phyloP scores from a whole-genome alignment of 2,888 invertebrate genomes.

The Macaria liturata region DNA sequence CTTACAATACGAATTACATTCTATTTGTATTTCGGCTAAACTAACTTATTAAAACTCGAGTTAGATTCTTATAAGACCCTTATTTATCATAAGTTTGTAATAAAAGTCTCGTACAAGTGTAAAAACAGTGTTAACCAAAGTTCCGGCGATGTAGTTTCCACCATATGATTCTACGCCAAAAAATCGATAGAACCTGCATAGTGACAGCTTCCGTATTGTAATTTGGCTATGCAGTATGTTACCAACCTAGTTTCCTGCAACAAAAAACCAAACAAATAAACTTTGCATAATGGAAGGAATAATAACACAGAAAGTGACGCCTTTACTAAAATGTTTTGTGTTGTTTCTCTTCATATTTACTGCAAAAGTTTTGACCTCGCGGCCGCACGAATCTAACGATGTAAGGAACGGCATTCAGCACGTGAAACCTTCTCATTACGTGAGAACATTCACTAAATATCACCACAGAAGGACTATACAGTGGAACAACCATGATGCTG shows the following conservation, averaged over 20 bases:
- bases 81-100: no score
- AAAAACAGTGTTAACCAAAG: slow-evolving; percentile 1
- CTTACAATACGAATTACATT: no score
- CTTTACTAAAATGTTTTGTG: slow-evolving; percentile 72
- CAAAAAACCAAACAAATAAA: slow-evolving; percentile 16
- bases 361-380: slow-evolving; percentile 72
- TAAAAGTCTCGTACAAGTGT: neutral
- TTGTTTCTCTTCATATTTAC: slow-evolving; percentile 76
- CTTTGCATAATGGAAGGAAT: slow-evolving; percentile 61
- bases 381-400: slow-evolving; percentile 69
- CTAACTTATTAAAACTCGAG: no score
- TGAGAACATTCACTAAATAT: slow-evolving; percentile 76
- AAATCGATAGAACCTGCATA: slow-evolving; percentile 71
- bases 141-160: neutral
- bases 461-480: slow-evolving; percentile 73
- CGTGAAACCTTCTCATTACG: slow-evolving; percentile 66
- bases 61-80: no score
- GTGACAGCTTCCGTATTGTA: slow-evolving; percentile 55
- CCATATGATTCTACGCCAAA: slow-evolving; percentile 40
- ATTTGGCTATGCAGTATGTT: slow-evolving; percentile 45
- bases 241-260: slow-evolving; percentile 19
- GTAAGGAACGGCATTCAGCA: slow-evolving; percentile 65
- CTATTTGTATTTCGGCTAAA: no score
- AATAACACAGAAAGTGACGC: slow-evolving; percentile 66
- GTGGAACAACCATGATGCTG: slow-evolving; percentile 60